Percentiles rank a stretch among this genome's conserved stretches.
Conservation (phyloP, 2,888 invertebrate genomes). For the Caenorhabditis sp. region DNA sequence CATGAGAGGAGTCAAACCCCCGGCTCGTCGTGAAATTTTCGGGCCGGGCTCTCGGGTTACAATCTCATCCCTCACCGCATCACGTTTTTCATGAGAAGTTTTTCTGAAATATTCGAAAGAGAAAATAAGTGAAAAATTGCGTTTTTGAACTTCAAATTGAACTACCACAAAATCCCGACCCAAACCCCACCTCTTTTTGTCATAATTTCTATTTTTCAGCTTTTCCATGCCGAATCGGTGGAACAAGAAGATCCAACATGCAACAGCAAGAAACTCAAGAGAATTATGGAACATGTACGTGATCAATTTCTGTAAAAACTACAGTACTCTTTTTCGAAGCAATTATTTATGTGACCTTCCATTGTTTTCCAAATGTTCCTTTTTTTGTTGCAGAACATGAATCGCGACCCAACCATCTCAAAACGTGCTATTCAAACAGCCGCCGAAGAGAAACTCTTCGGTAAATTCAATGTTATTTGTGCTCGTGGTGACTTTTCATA, state of each 20-base stretch:
- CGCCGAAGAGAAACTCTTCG: slow-evolving; percentile 64
- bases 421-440: slow-evolving; percentile 69
- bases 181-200: too few species aligned
- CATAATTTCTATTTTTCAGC: too few species aligned
- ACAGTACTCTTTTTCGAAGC: background rate
- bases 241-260: slow-evolving; percentile 66
- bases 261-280: slow-evolving; percentile 63
- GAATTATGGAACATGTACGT: slow-evolving; percentile 62
- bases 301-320: background rate
- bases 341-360: background rate
- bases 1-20: too few species aligned
- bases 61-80: too few species aligned
- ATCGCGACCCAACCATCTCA: slow-evolving; percentile 61
- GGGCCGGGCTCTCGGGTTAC: too few species aligned
- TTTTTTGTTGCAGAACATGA: slow-evolving; percentile 59
- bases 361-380: background rate
- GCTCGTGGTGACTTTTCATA: slow-evolving; percentile 68
- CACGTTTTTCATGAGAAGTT: too few species aligned
- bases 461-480: slow-evolving; percentile 68
- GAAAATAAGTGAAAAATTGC: too few species aligned
- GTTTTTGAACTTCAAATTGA: too few species aligned
- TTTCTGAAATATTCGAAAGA: too few species aligned
- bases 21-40: too few species aligned
- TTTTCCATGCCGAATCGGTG: slow-evolving; percentile 43
- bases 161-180: too few species aligned